phyloP scores from a whole-genome alignment of 2,888 invertebrate species.

The Synergus japonicus region DNA sequence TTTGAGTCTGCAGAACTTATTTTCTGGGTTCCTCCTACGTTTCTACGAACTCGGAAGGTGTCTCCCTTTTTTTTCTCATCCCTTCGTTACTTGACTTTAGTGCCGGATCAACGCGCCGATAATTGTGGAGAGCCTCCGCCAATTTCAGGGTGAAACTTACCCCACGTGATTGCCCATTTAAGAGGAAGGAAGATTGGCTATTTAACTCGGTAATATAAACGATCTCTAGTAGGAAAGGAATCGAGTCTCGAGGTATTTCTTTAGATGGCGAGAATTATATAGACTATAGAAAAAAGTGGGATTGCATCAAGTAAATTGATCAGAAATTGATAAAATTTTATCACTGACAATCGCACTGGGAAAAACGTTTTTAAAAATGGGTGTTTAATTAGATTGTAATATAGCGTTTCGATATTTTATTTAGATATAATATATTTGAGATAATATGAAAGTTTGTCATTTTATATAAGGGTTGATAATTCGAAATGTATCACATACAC shows the following conservation, averaged over 20 bases:
- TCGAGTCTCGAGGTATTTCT: background rate
- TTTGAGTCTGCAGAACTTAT: slow-evolving; percentile 31
- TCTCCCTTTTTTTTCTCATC: slow-evolving; percentile 49
- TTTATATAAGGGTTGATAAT: too few species aligned
- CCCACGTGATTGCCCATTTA: slow-evolving; percentile 38
- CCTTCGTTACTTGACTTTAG: slow-evolving; percentile 57
- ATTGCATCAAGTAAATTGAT: too few species aligned
- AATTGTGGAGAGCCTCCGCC: slow-evolving; percentile 42
- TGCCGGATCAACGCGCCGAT: slow-evolving; percentile 55
- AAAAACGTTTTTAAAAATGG: too few species aligned
- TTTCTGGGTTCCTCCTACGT: slow-evolving; percentile 48
- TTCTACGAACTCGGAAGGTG: slow-evolving; percentile 42
- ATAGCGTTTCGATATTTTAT: too few species aligned
- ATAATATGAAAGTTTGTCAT: too few species aligned
- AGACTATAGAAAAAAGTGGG: too few species aligned
- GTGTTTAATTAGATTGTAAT: too few species aligned
- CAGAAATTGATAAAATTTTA: too few species aligned
- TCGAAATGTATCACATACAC: too few species aligned
- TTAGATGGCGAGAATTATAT: background rate
- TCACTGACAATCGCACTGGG: too few species aligned
- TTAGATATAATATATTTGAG: too few species aligned
- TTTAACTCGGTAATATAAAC: slow-evolving; percentile 21
- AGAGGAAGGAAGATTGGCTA: slow-evolving; percentile 38
- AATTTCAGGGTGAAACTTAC: slow-evolving; percentile 36
- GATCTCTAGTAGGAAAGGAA: slow-evolving; percentile 17